Percentiles rank a stretch among this genome's conserved stretches.
Evolutionary conservation across 1,140 invertebrate genomes (phyloP).

Genomic region (Spodoptera litura): DNA sequence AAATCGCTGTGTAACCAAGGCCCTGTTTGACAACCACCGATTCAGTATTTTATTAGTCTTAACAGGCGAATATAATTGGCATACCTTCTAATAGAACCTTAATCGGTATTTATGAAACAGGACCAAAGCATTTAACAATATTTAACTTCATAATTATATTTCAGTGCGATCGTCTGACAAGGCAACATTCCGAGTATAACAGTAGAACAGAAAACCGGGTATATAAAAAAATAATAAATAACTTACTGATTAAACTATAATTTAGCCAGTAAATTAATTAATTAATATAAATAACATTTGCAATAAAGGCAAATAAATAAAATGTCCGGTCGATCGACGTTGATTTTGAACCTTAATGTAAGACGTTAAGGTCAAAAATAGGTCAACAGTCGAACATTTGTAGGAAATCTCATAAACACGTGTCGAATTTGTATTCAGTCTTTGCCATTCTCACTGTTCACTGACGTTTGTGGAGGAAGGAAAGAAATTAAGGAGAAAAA

Average conservation of each 20-base stretch:
- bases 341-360: too few relatives aligned
- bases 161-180: neutral
- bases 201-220: neutral
- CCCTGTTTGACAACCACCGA: neutral
- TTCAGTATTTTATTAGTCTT: neutral
- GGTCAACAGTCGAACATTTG: neutral
- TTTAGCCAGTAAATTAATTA: constrained; percentile 15
- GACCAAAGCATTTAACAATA: too few relatives aligned
- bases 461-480: neutral
- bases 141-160: neutral
- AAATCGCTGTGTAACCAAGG: neutral
- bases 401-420: constrained; percentile 42
- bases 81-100: too few relatives aligned
- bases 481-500: neutral
- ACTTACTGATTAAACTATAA: constrained; percentile 7
- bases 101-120: too few relatives aligned
- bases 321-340: constrained; percentile 18
- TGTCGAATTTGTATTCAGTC: constrained; percentile 44
- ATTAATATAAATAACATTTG: constrained; percentile 19
- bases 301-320: constrained; percentile 45
- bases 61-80: too few relatives aligned
- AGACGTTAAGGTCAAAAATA: too few relatives aligned
- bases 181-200: neutral
- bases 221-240: constrained; percentile 9
- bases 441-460: constrained; percentile 43